These are phyloP conservation scores for Ameiurus melas DNA, from an alignment of 2,113 vertebrate genomes.

Conservation along the genomic window DNA sequence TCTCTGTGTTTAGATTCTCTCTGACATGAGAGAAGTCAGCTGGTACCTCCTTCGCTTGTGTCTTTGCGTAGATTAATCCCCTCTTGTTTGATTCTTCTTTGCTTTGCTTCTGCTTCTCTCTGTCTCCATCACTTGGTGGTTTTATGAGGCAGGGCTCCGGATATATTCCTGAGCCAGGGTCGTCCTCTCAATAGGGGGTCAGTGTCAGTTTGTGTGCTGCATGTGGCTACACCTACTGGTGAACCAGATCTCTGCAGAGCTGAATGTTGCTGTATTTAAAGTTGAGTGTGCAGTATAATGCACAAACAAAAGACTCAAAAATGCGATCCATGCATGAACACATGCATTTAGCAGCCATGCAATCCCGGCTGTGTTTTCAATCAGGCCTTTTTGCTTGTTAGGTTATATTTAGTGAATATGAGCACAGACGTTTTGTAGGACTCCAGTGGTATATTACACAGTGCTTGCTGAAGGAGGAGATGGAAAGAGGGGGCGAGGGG, in stretches of 20 bases:
- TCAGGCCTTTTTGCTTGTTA: neutral
- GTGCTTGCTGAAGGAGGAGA: conserved; percentile 13
- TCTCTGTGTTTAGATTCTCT: conserved; percentile 82
- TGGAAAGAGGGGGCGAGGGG: conserved; percentile 8
- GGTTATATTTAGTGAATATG: neutral
- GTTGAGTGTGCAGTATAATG: neutral
- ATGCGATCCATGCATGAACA: neutral
- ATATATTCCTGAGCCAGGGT: conserved; percentile 68
- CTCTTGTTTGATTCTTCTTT: conserved; percentile 47
- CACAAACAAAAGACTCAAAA: neutral
- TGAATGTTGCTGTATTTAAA: neutral
- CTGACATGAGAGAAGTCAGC: conserved; percentile 86
- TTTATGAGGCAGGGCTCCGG: conserved; percentile 51
- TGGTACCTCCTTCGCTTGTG: conserved; percentile 67
- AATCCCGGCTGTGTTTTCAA: neutral
- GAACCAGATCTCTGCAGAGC: conserved; percentile 12
- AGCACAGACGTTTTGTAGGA: neutral
- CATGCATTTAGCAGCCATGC: neutral
- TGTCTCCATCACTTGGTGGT: conserved; percentile 23
- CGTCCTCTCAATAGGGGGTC: conserved; percentile 50
- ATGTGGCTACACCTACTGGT: conserved; percentile 37
- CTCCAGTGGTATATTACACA: conserved; percentile 25
- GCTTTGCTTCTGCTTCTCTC: conserved; percentile 53
- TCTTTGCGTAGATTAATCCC: conserved; percentile 79
- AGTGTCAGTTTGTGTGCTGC: conserved; percentile 37